Conservation (phyloP, 2,888 invertebrate species). For the Quadriops clusia region DNA sequence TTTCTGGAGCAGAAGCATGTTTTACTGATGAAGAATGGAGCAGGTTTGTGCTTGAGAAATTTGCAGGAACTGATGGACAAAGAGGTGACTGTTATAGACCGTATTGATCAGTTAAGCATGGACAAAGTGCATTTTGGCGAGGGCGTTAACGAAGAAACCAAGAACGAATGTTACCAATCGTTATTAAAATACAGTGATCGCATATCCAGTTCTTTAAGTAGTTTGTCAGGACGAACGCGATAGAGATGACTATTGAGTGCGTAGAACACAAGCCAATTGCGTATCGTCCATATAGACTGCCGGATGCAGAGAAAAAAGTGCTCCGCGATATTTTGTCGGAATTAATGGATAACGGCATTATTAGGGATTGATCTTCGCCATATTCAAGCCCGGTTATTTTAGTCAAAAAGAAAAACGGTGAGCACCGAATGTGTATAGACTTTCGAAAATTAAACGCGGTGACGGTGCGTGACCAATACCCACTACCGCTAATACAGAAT, state of each 20-base stretch:
- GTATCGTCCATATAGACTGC: slow-evolving; percentile 7
- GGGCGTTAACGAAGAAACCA: too few relatives aligned
- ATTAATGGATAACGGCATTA: slow-evolving; percentile 5
- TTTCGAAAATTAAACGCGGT: slow-evolving; percentile 20
- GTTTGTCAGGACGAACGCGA: slow-evolving; percentile 4
- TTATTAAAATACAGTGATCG: slow-evolving; percentile 3
- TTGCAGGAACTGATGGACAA: too few relatives aligned
- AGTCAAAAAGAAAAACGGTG: slow-evolving; percentile 18
- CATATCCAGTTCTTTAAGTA: slow-evolving; percentile 3
- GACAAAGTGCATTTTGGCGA: too few relatives aligned
- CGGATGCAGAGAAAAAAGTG: slow-evolving; percentile 14
- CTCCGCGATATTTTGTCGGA: slow-evolving; percentile 14
- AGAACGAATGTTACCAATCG: background rate
- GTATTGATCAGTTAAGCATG: too few relatives aligned
- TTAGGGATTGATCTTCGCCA: slow-evolving; percentile 17
- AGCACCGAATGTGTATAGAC: slow-evolving; percentile 16
- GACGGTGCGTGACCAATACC: slow-evolving; percentile 21
- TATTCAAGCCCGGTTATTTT: slow-evolving; percentile 15
- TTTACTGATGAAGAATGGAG: too few relatives aligned
- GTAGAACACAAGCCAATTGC: slow-evolving; percentile 2
- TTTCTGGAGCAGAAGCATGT: too few relatives aligned
- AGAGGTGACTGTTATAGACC: too few relatives aligned
- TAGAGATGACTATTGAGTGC: slow-evolving; percentile 6
- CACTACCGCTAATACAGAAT: slow-evolving; percentile 22
- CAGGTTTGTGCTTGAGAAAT: too few relatives aligned